Evolutionary conservation across 1,140 invertebrate genomes (phyloP), one percentile per base, ranked within the genome.

Genomic region (Adoxophyes honmai): DNA sequence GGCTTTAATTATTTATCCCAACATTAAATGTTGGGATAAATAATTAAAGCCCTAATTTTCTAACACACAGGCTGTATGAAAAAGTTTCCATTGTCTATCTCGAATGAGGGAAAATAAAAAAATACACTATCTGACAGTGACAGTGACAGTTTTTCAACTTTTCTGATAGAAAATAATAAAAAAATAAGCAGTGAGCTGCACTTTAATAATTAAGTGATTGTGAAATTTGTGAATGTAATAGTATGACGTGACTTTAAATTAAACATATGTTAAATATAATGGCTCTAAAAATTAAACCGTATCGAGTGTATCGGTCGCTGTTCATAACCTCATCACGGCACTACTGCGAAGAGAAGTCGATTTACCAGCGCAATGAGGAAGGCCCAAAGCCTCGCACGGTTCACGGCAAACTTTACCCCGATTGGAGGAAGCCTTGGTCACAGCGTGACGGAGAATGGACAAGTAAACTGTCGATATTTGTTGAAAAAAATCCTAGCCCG

Each of bases 371-470:
- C 52, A 44, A 82, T 63, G 86, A 88, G 70, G 81, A 77, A 58
- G 82, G 81, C 13, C 57, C 51, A 48, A 72, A 77, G 52, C 73
- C 79, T 21, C 75, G 79, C 10, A 70, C 63, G 57, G 75, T 88
- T 1, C 60, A 78, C 52, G 86, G 82, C 0, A 54, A 80, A 57
- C 57, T 51, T 7, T 86, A 85, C 59, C 77, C 79, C 13, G 81
- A 87, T 56, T 87, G 85, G 86, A 62, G 84, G 13, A 81, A 73
- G 51, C 82, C 78, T 0, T 88, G 82, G 84, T 73, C 76, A 33
- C 57, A 86, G 54, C 62, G 82, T 33, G 70, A 80, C 0, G 82
- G 82, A 6, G 87, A 87, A 77, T 82, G 70, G 64, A 70, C 15
- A 33, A 75, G 68, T 34, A 88, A 86, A 69, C 57, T 89, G 11